A percentile compares a stretch with the other conserved stretches of the same genome.
Evolutionary conservation across 2,797 vertebrate genomes (phyloP).

Genomic region (Cryptoprocta ferox): DNA sequence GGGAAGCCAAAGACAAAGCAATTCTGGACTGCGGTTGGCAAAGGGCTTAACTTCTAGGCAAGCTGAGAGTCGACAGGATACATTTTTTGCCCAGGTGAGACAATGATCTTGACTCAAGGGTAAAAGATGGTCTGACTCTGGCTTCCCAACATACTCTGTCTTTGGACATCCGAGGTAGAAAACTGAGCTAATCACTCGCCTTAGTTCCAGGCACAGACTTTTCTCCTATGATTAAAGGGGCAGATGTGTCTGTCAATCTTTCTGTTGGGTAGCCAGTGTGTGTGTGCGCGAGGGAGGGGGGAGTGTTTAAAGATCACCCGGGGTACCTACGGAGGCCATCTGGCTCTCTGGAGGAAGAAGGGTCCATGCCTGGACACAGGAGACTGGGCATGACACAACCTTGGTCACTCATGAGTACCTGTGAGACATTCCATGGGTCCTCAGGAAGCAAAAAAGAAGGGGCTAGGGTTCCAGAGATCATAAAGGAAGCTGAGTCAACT

Average conservation of each 20-base stretch:
- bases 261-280: conserved; percentile 38
- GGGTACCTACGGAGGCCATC: neutral
- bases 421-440: neutral
- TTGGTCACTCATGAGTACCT: neutral
- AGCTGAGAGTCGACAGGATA: neutral
- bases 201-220: neutral
- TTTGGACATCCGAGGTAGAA: neutral
- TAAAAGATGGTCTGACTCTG: neutral
- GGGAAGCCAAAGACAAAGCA: neutral
- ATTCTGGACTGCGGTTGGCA: neutral
- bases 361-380: neutral
- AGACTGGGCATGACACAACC: neutral
- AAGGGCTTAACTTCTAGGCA: neutral
- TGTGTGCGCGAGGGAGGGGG: too few relatives aligned
- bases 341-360: neutral
- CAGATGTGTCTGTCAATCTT: conserved; percentile 37
- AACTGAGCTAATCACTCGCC: neutral
- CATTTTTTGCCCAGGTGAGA: neutral
- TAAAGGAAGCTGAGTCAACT: neutral
- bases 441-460: neutral
- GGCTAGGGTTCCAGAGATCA: neutral
- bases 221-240: conserved; percentile 45
- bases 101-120: neutral
- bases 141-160: neutral
- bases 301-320: neutral